Evolutionary conservation across 2,888 invertebrate species (phyloP).

Genomic region (Clivina fossor): DNA sequence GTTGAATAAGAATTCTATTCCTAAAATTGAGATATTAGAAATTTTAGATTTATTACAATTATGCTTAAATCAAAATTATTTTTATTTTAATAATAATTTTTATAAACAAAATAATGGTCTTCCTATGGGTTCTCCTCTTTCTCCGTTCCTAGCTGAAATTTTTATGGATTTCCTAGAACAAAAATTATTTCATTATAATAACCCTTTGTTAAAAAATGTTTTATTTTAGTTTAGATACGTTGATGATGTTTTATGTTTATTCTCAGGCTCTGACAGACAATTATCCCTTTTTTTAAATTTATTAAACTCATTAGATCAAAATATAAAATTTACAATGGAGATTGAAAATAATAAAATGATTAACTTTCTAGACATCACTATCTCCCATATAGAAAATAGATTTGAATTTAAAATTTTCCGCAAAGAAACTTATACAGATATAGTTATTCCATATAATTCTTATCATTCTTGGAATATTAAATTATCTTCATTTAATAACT

Average conservation of each 20-base stretch:
- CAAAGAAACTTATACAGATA: too few species aligned
- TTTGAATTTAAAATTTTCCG: too few species aligned
- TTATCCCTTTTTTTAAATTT: not conserved
- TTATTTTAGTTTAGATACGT: not conserved
- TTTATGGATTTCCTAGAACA: not conserved
- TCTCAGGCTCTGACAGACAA: not conserved
- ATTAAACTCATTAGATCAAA: not conserved
- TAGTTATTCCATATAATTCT: too few species aligned
- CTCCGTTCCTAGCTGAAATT: not conserved
- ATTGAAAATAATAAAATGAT: not conserved
- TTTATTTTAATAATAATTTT: not conserved
- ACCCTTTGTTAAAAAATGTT: not conserved
- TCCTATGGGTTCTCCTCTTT: constrained; percentile 5
- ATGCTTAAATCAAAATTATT: not conserved
- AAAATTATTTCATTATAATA: not conserved
- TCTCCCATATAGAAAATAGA: not conserved
- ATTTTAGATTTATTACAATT: not conserved
- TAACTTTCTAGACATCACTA: not conserved
- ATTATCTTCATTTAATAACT: too few species aligned
- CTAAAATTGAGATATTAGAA: not conserved
- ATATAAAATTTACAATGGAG: not conserved
- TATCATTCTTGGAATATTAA: too few species aligned
- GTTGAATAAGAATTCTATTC: not conserved
- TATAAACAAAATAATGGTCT: not conserved
- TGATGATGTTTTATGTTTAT: not conserved